Percentiles rank a stretch among this genome's conserved stretches.
phyloP scores from a whole-genome alignment of 2,797 vertebrate genomes.

The Gallinago solitaria region DNA sequence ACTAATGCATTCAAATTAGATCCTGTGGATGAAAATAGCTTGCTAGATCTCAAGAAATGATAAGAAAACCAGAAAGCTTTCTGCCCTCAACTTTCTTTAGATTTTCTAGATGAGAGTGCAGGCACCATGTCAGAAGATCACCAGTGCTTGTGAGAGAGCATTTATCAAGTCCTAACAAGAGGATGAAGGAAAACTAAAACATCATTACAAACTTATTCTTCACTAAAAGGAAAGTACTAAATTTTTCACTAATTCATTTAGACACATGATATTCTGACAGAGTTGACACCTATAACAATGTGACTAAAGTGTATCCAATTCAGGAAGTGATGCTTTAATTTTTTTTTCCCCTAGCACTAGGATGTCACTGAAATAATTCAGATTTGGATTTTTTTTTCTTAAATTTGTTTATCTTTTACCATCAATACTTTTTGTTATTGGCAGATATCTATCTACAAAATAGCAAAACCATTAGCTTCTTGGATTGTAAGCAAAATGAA shows the following conservation, averaged over 20 bases:
- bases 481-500: not conserved
- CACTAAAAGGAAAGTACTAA: conserved; percentile 15
- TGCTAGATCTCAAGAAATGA: not conserved
- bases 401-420: not conserved
- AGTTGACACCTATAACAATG: conserved; percentile 36
- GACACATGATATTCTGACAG: conserved; percentile 40
- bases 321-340: conserved; percentile 1
- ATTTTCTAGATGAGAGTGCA: not conserved
- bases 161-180: conserved; percentile 51
- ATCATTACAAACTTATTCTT: conserved; percentile 13
- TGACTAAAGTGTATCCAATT: conserved; percentile 24
- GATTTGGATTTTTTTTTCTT: not conserved
- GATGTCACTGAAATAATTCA: not conserved
- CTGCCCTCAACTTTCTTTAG: not conserved
- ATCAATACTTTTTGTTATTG: not conserved
- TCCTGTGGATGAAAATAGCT: not conserved
- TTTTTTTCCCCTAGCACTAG: not conserved
- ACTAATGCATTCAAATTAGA: not conserved
- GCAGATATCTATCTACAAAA: not conserved
- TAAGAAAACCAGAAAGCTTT: not conserved
- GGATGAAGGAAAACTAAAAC: conserved; percentile 33
- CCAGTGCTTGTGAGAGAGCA: not conserved
- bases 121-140: not conserved
- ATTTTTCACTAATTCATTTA: conserved; percentile 47
- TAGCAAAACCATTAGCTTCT: not conserved